Evolutionary conservation across 2,113 vertebrate genomes (phyloP), one percentile per base, ranked within the genome.

Genomic region (Sakesphorus luctuosus): DNA sequence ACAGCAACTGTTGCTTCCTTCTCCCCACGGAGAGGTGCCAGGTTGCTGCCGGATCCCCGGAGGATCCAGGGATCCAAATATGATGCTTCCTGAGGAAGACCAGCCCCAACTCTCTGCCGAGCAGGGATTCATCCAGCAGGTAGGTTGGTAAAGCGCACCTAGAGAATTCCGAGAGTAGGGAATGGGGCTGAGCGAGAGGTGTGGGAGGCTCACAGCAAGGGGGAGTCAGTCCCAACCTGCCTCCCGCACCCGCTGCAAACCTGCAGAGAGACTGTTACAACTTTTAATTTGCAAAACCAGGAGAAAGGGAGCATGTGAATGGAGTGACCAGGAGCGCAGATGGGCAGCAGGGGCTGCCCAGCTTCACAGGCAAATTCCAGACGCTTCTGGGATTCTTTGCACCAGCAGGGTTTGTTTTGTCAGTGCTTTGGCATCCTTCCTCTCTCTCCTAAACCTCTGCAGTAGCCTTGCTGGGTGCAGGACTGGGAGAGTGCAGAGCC

Each of bases 321-420:
- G 33, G 68, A 28, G 90, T 3, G 9, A 66, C 23, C 76, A n/a
- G 38, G 15, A 15, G 56, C 81, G 76, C 91, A 89, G 91, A 94
- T 84, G 94, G 88, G 73, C 79, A 92, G 65, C 12, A 35, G 25
- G 76, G 71, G 73, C 93, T 95, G 81, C 95, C 89, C 91, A 23
- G 87, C 89, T 87, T 87, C 80, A 61, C 80, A 59, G 35, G 87
- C 79, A 23, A 90, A 95, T 94, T 94, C 95, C 95, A 81, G 84
- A 31, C 81, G 13, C 93, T 92, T 79, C 92, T 91, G 85, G 94
- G 94, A 93, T 95, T 97, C 95, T 88, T 88, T 52, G 53, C 82
- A 35, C 58, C 85, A 94, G 90, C 82, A 88, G 94, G 83, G 66
- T 86, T 92, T 95, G 83, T 87, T 95, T 92, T 93, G 89, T 90